phyloP scores from a whole-genome alignment of 2,113 vertebrate species.

The Tachycineta bicolor region DNA sequence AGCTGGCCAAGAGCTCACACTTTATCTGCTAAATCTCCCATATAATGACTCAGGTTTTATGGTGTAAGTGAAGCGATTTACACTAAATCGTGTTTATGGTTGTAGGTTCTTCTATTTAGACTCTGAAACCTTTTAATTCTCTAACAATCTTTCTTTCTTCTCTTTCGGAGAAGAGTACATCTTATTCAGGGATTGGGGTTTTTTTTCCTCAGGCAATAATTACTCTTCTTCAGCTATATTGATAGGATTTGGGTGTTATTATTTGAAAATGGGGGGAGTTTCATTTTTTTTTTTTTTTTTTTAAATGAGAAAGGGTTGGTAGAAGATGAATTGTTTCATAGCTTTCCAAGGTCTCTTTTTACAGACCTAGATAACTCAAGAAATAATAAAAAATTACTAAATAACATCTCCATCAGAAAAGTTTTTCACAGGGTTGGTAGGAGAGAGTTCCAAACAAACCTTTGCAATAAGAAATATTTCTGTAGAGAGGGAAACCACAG shows the following conservation, averaged over 20 bases:
- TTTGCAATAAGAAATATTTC: slow-evolving; percentile 3
- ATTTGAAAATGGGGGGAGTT: neutral
- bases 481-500: neutral
- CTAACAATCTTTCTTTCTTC: neutral
- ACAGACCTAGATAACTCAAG: neutral
- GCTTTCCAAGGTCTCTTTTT: slow-evolving; percentile 11
- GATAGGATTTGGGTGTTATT: neutral
- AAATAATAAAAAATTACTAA: neutral
- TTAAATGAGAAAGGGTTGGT: neutral
- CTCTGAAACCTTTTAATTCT: neutral
- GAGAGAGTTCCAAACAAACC: neutral
- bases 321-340: neutral
- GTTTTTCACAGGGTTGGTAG: neutral
- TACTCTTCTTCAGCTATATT: neutral
- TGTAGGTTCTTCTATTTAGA: neutral
- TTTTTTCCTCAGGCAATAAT: neutral
- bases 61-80: neutral
- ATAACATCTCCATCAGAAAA: neutral
- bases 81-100: neutral
- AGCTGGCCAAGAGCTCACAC: neutral
- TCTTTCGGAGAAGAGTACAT: neutral
- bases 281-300: neutral
- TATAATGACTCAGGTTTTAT: neutral
- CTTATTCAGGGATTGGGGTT: neutral
- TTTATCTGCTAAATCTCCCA: neutral